phyloP scores from a whole-genome alignment of 2,888 invertebrate species.

The Cantharis lateralis region DNA sequence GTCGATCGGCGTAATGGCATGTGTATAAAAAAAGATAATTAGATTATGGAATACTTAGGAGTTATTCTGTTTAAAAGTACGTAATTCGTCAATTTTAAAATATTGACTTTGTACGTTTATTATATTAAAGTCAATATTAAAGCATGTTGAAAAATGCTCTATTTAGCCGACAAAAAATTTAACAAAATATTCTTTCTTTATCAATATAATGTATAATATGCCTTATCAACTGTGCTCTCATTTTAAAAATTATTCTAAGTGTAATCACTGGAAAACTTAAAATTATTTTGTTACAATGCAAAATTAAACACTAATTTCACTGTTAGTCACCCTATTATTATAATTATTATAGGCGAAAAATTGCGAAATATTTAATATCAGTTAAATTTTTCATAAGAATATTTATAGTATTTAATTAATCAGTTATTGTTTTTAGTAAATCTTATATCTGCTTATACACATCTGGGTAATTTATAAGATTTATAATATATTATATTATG shows the following conservation, averaged over 20 bases:
- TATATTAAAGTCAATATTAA: background rate
- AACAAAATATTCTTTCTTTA: background rate
- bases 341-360: background rate
- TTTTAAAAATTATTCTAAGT: background rate
- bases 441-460: too few relatives aligned
- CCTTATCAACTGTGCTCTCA: background rate
- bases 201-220: background rate
- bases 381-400: background rate
- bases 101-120: background rate
- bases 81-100: background rate
- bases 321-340: background rate
- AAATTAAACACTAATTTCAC: background rate
- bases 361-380: background rate
- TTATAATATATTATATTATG: too few relatives aligned
- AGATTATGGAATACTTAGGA: conserved; percentile 5
- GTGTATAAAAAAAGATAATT: background rate
- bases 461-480: too few relatives aligned
- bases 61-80: background rate
- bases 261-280: background rate
- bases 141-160: background rate
- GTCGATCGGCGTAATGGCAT: background rate
- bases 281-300: background rate
- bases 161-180: background rate
- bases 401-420: too few relatives aligned
- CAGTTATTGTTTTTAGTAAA: too few relatives aligned